Percentiles rank a stretch among this genome's conserved stretches.
Evolutionary conservation across 2,888 invertebrate species (phyloP).

Genomic region (Andrena flavipes): DNA sequence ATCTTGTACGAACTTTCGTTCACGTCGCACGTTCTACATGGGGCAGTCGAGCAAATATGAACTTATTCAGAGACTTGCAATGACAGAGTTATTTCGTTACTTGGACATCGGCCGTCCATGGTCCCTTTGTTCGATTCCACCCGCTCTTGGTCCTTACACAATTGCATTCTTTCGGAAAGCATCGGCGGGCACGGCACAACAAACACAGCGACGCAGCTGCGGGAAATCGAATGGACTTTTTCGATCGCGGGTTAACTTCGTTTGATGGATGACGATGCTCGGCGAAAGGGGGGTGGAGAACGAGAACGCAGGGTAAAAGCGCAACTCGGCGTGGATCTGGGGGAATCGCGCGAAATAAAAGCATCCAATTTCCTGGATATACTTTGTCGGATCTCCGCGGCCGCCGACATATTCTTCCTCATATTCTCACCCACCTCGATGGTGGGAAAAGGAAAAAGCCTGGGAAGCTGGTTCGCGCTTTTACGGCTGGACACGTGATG

Average conservation of each 20-base stretch:
- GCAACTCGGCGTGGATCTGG: conserved; percentile 46
- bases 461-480: conserved; percentile 51
- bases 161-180: conserved; percentile 28
- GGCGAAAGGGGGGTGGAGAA: not conserved
- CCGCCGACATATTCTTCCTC: conserved; percentile 22
- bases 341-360: conserved; percentile 70
- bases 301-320: not conserved
- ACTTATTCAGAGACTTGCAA: too few species aligned
- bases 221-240: conserved; percentile 53
- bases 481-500: conserved; percentile 58
- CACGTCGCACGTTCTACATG: too few species aligned
- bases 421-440: not conserved
- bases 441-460: conserved; percentile 33
- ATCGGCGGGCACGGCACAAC: not conserved
- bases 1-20: too few species aligned
- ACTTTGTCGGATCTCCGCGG: conserved; percentile 56
- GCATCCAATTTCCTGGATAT: conserved; percentile 70
- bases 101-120: not conserved
- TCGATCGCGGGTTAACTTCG: conserved; percentile 44
- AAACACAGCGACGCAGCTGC: not conserved
- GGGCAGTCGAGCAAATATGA: too few species aligned
- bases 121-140: too few species aligned
- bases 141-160: not conserved
- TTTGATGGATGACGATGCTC: conserved; percentile 43
- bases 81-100: not conserved